phyloP scores from a whole-genome alignment of 2,888 invertebrate species.

The Caenorhabditis drosophilae region DNA sequence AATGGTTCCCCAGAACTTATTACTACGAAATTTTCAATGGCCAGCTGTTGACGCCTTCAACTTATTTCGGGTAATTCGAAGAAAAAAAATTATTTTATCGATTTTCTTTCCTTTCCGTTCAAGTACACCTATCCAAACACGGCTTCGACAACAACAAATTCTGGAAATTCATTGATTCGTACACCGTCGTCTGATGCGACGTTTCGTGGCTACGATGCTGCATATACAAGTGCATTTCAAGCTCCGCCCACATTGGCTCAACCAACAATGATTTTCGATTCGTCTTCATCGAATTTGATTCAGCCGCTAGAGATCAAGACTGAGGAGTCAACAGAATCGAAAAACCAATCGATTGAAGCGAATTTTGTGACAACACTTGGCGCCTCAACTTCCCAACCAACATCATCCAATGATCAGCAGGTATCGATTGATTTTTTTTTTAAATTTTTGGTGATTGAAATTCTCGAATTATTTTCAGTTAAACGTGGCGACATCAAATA shows the following conservation, averaged over 20 bases:
- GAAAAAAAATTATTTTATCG: not conserved
- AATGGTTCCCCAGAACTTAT: slow-evolving; percentile 6
- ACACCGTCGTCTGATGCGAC: too few relatives aligned
- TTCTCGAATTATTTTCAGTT: not conserved
- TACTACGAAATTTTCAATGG: slow-evolving; percentile 21
- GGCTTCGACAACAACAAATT: not conserved
- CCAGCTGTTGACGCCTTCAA: slow-evolving; percentile 27
- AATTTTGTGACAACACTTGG: too few relatives aligned
- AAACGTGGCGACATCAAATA: not conserved
- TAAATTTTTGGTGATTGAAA: too few relatives aligned
- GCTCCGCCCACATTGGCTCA: not conserved
- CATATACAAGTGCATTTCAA: slow-evolving; percentile 17
- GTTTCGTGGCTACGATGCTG: too few relatives aligned
- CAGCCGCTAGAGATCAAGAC: too few relatives aligned
- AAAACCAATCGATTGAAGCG: too few relatives aligned
- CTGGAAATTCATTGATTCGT: slow-evolving; percentile 1
- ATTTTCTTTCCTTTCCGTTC: too few relatives aligned
- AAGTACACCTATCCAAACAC: slow-evolving; percentile 17
- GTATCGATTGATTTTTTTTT: too few relatives aligned
- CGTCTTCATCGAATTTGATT: too few relatives aligned
- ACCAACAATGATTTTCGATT: not conserved
- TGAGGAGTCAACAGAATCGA: too few relatives aligned
- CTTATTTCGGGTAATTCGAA: slow-evolving; percentile 16
- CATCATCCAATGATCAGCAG: too few relatives aligned
- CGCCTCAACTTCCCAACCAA: too few relatives aligned